These are phyloP conservation scores for Sitodiplosis mosellana DNA, from an alignment of 1,140 invertebrate genomes.

Conservation along the genomic window DNA sequence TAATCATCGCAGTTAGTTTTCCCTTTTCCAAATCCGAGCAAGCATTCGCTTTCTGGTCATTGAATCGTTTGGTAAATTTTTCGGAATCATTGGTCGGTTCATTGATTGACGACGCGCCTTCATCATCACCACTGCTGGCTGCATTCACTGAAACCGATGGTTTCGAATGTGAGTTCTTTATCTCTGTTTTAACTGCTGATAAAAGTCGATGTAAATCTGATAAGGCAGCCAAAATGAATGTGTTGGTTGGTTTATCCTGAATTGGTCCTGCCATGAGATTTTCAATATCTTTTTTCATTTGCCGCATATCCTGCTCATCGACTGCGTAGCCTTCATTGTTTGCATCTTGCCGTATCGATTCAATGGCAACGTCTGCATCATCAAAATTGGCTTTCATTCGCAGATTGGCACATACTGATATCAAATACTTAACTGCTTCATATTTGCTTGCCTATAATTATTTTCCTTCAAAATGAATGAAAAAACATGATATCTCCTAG, in stretches of 20 bases:
- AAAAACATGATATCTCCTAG: too few relatives aligned
- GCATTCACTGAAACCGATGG: too few relatives aligned
- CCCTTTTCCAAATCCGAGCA: too few relatives aligned
- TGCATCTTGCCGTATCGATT: conserved; percentile 36
- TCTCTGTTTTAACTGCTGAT: too few relatives aligned
- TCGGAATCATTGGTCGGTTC: too few relatives aligned
- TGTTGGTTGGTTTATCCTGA: conserved; percentile 1
- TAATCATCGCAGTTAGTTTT: too few relatives aligned
- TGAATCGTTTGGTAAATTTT: too few relatives aligned
- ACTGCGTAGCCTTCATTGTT: conserved; percentile 26
- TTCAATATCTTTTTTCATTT: conserved; percentile 2
- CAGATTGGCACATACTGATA: conserved; percentile 39
- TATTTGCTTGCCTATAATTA: conserved; percentile 31
- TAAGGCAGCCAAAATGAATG: conserved; percentile 5
- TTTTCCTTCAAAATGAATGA: conserved; percentile 56
- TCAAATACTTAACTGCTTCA: conserved; percentile 35
- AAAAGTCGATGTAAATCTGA: conserved; percentile 5
- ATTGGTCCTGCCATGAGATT: conserved; percentile 1
- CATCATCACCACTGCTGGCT: too few relatives aligned
- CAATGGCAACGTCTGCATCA: conserved; percentile 33
- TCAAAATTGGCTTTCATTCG: conserved; percentile 39
- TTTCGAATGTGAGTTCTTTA: too few relatives aligned
- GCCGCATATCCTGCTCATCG: conserved; percentile 2
- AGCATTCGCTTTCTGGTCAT: too few relatives aligned
- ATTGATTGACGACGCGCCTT: too few relatives aligned